A percentile compares a stretch with the other conserved stretches of the same genome.
Conservation (phyloP, 2,888 invertebrate genomes). For the Tetragnatha montana region DNA sequence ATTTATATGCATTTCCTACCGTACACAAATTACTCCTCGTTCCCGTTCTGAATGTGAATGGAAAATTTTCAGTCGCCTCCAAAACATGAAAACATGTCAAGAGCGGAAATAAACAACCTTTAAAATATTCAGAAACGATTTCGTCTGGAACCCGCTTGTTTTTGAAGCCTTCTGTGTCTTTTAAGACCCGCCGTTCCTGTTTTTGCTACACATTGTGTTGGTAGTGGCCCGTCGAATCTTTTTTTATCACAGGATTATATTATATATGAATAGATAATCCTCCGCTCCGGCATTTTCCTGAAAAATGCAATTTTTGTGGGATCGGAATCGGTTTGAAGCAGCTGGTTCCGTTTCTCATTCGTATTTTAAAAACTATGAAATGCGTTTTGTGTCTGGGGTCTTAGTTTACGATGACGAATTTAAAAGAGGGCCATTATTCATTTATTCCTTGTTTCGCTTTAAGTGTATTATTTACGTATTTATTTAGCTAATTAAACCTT, state of each 20-base stretch:
- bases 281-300: background rate
- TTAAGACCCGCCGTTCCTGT: background rate
- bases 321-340: background rate
- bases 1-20: too few species aligned
- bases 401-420: too few species aligned
- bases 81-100: background rate
- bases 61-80: background rate
- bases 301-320: background rate
- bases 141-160: background rate
- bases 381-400: background rate
- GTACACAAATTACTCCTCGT: too few species aligned
- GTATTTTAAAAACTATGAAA: background rate
- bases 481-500: too few species aligned
- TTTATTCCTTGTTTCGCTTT: too few species aligned
- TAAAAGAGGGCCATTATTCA: too few species aligned
- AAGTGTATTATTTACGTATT: too few species aligned
- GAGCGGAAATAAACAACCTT: background rate
- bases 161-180: background rate
- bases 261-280: background rate
- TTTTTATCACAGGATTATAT: background rate
- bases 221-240: background rate
- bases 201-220: background rate
- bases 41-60: too few species aligned
- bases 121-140: background rate
- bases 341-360: background rate